Base-by-base conservation (phyloP, 2,888 invertebrate species). In the Apeira syringaria region DNA sequence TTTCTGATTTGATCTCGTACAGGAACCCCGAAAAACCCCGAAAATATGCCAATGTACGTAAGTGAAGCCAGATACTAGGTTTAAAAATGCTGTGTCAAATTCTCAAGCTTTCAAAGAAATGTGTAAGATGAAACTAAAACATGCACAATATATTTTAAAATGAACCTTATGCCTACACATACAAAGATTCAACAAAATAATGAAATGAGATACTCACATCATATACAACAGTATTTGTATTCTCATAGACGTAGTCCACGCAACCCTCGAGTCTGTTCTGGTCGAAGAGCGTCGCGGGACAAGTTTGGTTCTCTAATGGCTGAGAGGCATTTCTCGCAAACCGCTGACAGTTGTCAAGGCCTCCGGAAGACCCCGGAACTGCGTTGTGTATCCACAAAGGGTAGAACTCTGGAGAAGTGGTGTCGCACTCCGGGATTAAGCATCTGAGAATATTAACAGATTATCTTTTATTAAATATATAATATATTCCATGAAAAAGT, bases 131-230 rank as follows among this genome's bases (percentile, higher is more conserved):
- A n/a, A n/a, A n/a, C n/a, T n/a, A n/a, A n/a, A n/a, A n/a, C n/a
- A n/a, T n/a, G n/a, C n/a, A n/a, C n/a, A n/a, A n/a, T n/a, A n/a
- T n/a, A n/a, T n/a, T n/a, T n/a, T n/a, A n/a, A n/a, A n/a, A n/a
- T n/a, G n/a, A n/a, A n/a, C n/a, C n/a, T n/a, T n/a, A n/a, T n/a
- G n/a, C n/a, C n/a, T n/a, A n/a, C n/a, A n/a, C n/a, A n/a, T n/a
- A n/a, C n/a, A n/a, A n/a, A n/a, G n/a, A n/a, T n/a, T n/a, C n/a
- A n/a, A n/a, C n/a, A n/a, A n/a, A n/a, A n/a, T n/a, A n/a, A n/a
- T n/a, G n/a, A n/a, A n/a, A n/a, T n/a, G n/a, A n/a, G n/a, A 30
- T 15, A 70, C 82, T 77, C 37, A 81, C 87, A 50, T 86, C 85
- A 43, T 84, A 85, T 0, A 81, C 87, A 0, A 86, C 76, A 6